phyloP scores from a whole-genome alignment of 1,140 invertebrate species.

The Ceratitis capitata region DNA sequence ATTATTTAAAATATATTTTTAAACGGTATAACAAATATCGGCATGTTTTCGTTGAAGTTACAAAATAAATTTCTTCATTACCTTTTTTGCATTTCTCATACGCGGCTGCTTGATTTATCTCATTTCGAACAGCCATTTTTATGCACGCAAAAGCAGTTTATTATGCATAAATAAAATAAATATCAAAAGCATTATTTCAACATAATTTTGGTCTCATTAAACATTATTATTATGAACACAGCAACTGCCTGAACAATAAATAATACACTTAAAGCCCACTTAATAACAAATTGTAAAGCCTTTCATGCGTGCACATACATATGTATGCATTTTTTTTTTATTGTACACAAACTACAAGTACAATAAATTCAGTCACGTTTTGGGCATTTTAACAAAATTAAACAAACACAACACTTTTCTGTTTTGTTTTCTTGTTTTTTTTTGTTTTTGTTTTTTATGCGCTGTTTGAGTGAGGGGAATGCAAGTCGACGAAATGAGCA shows the following conservation, averaged over 20 bases:
- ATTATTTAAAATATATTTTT: no score
- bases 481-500: not conserved
- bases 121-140: not conserved
- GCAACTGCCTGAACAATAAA: not conserved
- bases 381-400: slow-evolving; percentile 60
- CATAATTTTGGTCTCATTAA: not conserved
- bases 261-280: not conserved
- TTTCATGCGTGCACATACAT: not conserved
- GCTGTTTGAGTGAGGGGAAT: not conserved
- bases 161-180: not conserved
- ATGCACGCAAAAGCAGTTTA: not conserved
- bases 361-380: slow-evolving; percentile 64
- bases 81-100: not conserved
- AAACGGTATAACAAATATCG: no score
- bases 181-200: not conserved
- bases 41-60: no score
- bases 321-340: no score
- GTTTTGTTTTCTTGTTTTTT: no score
- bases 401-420: slow-evolving; percentile 26
- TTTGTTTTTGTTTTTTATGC: not conserved
- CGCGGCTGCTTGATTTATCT: not conserved
- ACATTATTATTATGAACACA: not conserved
- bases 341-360: no score
- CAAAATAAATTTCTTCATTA: not conserved
- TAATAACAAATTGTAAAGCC: slow-evolving; percentile 7